Conservation (phyloP, 1,140 invertebrate genomes). For the Drosophila truncata region DNA sequence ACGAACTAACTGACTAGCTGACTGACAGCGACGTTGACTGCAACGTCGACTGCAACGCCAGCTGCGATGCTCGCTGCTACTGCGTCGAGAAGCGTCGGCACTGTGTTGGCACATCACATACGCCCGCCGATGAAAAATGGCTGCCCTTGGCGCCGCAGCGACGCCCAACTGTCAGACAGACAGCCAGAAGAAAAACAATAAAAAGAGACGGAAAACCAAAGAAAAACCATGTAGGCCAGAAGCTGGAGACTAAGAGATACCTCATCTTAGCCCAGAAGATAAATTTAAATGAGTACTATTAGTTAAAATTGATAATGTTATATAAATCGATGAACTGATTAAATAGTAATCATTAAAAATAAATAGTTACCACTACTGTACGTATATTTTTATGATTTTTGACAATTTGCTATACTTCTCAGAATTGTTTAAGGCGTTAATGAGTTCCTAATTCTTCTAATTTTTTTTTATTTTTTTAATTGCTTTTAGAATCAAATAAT, state of each 20-base stretch:
- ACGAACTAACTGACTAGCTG: slow-evolving; percentile 45
- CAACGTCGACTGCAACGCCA: slow-evolving; percentile 1
- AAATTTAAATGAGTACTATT: not conserved
- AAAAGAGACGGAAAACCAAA: slow-evolving; percentile 13
- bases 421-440: too few relatives aligned
- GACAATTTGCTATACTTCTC: too few relatives aligned
- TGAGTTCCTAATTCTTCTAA: too few relatives aligned
- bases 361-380: too few relatives aligned
- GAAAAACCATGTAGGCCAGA: not conserved
- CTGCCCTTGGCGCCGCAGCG: slow-evolving; percentile 56
- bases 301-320: too few relatives aligned
- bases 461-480: too few relatives aligned
- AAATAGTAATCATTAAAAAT: too few relatives aligned
- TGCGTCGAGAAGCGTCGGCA: slow-evolving; percentile 20
- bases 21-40: slow-evolving; percentile 22
- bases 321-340: not conserved
- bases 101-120: slow-evolving; percentile 50
- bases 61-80: not conserved
- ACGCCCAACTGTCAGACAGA: slow-evolving; percentile 48
- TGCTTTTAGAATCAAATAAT: too few relatives aligned
- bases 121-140: slow-evolving; percentile 62
- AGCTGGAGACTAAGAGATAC: not conserved
- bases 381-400: too few relatives aligned
- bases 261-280: not conserved
- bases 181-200: slow-evolving; percentile 34